Percentiles rank a stretch among this genome's conserved stretches.
Conservation (phyloP, 2,888 invertebrate genomes). For the Eugnorisma glareosa region DNA sequence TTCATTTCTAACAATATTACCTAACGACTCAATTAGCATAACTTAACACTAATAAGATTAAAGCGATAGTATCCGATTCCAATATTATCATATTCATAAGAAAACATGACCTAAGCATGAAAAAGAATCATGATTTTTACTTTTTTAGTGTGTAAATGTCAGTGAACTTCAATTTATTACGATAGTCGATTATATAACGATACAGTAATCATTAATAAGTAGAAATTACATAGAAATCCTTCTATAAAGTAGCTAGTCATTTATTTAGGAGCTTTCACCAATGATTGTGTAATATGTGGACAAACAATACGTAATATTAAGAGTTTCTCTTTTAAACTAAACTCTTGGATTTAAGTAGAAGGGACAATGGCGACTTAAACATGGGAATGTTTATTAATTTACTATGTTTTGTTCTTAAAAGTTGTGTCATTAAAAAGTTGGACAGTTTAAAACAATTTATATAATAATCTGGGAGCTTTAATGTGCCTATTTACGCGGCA, state of each 20-base stretch:
- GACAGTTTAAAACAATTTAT: slow-evolving; percentile 46
- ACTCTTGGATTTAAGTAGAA: slow-evolving; percentile 47
- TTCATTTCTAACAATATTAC: slow-evolving; percentile 15
- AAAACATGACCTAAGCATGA: slow-evolving; percentile 18
- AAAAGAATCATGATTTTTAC: slow-evolving; percentile 17
- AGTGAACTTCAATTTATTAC: slow-evolving; percentile 50
- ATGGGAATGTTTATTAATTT: slow-evolving; percentile 54
- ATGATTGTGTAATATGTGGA: slow-evolving; percentile 73
- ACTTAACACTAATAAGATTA: slow-evolving; percentile 9
- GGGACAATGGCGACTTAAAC: slow-evolving; percentile 55
- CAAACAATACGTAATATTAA: slow-evolving; percentile 71
- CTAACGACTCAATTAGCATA: slow-evolving; percentile 25
- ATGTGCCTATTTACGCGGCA: slow-evolving; percentile 5
- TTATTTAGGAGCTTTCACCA: slow-evolving; percentile 76
- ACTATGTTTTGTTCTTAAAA: slow-evolving; percentile 19
- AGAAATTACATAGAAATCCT: slow-evolving; percentile 71
- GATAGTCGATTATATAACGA: slow-evolving; percentile 62
- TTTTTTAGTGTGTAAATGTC: slow-evolving; percentile 29
- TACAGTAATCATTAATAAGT: slow-evolving; percentile 69
- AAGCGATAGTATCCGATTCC: slow-evolving; percentile 21
- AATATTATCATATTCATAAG: slow-evolving; percentile 8
- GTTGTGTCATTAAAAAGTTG: slow-evolving; percentile 43
- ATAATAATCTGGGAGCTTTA: slow-evolving; percentile 44
- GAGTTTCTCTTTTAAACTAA: slow-evolving; percentile 73
- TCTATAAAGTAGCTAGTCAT: slow-evolving; percentile 72